Evolutionary conservation across 2,888 invertebrate genomes (phyloP), one percentile per base, ranked within the genome.

Genomic region (Phyto melanocephala): DNA sequence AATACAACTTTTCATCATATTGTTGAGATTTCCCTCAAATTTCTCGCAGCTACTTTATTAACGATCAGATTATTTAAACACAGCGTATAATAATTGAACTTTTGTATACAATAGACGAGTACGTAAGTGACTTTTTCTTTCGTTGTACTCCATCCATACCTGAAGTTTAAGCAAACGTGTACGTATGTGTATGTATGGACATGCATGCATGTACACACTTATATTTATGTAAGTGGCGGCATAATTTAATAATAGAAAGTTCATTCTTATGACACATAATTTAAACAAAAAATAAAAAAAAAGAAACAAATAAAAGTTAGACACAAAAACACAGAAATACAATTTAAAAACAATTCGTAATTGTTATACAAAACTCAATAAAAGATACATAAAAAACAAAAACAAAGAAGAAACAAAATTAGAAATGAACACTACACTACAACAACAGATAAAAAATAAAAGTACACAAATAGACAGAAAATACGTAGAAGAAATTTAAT

Each of bases 341-440:
- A 42, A 42, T 42, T 42, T 17, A 42, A 24, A 54, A 54, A 28
- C 63, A 63, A 63, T 8, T 63, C 52, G 62, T 74, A 52, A 74
- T 72, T 72, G 72, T 72, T 52, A 62, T 74, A 74, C 42, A 74
- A 63, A 74, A 62, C 72, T 63, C 40, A 68, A 68, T 68, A 63
- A 20, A 50, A 58, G 10, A 8, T 7, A 24, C 17, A 10, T 6
- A 60, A 52, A 20, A 28, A 45, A 60, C 6, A n/a, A n/a, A n/a
- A n/a, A n/a, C n/a, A n/a, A n/a, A n/a, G n/a, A n/a, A n/a, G n/a
- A n/a, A n/a, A n/a, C n/a, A n/a, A n/a, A n/a, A n/a, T n/a, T n/a
- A 28, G 28, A 28, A 28, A 6, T 6, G 6, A 28, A 28, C 28
- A 5, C 20, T 56, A 40, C 2, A 47, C 42, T 1, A 40, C 10